A percentile compares a stretch with the other conserved stretches of the same genome.
Conservation (phyloP, 2,888 invertebrate genomes). For the Scaptomyza flava region DNA sequence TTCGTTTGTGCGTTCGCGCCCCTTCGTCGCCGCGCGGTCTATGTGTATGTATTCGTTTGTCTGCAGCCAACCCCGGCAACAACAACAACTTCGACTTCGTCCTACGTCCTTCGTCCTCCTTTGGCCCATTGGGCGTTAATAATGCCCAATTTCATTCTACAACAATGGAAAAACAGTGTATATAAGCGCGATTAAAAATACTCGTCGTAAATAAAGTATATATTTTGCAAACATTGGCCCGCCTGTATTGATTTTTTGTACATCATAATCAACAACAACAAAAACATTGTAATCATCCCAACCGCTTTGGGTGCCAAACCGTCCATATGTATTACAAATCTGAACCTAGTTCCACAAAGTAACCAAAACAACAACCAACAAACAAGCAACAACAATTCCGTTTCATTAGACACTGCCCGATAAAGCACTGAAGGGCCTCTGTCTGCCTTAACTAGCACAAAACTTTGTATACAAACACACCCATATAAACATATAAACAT, state of each 20-base stretch:
- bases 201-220: constrained; percentile 13
- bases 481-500: constrained; percentile 20
- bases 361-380: constrained; percentile 37
- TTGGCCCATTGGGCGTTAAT: constrained; percentile 53
- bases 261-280: constrained; percentile 13
- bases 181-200: background rate
- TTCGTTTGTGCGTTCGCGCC: constrained; percentile 28
- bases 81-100: background rate
- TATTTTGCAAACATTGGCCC: constrained; percentile 33
- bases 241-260: constrained; percentile 64
- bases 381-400: constrained; percentile 60
- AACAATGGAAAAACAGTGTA: constrained; percentile 3
- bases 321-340: constrained; percentile 52
- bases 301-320: constrained; percentile 63
- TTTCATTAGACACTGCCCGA: constrained; percentile 66
- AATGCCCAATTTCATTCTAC: constrained; percentile 35
- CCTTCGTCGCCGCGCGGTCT: constrained; percentile 43
- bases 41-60: constrained; percentile 75
- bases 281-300: constrained; percentile 13
- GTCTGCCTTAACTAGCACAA: constrained; percentile 68
- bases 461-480: constrained; percentile 26
- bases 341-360: constrained; percentile 66
- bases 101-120: constrained; percentile 20
- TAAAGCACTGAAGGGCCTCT: constrained; percentile 39
- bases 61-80: constrained; percentile 65